Conservation (phyloP, 1,140 invertebrate species). For the Dryas iulia region DNA sequence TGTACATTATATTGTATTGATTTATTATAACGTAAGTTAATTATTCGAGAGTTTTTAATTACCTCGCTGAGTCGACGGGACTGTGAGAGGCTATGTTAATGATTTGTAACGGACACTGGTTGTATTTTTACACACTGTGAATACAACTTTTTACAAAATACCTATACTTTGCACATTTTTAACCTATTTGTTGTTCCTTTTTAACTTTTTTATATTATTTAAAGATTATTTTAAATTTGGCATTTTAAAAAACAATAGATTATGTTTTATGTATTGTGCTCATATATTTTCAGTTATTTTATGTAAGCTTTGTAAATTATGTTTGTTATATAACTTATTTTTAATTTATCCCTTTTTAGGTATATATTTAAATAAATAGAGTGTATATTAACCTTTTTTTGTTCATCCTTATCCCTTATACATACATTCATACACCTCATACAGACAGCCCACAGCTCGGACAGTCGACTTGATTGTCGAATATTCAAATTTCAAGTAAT, state of each 20-base stretch:
- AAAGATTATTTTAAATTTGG: slow-evolving; percentile 18
- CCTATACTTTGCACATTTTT: slow-evolving; percentile 27
- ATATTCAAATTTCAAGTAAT: no score
- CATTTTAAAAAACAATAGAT: not conserved
- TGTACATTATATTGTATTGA: slow-evolving; percentile 76
- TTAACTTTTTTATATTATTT: not conserved
- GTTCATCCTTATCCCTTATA: slow-evolving; percentile 3
- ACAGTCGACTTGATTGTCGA: no score
- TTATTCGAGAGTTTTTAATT: slow-evolving; percentile 63
- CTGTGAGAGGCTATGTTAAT: slow-evolving; percentile 55
- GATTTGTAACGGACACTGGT: slow-evolving; percentile 41
- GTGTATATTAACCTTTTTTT: slow-evolving; percentile 56
- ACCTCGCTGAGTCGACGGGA: slow-evolving; percentile 42
- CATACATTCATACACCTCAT: not conserved
- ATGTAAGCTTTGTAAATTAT: slow-evolving; percentile 43
- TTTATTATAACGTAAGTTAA: slow-evolving; percentile 66
- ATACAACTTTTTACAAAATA: slow-evolving; percentile 25
- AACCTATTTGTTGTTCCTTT: slow-evolving; percentile 12
- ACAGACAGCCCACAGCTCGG: no score
- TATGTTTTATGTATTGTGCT: not conserved
- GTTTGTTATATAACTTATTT: slow-evolving; percentile 67
- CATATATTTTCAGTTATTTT: slow-evolving; percentile 27
- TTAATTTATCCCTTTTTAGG: slow-evolving; percentile 68
- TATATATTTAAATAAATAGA: slow-evolving; percentile 64
- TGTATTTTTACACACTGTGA: slow-evolving; percentile 26